phyloP scores from a whole-genome alignment of 2,888 invertebrate genomes.

The Panzeria rudis region DNA sequence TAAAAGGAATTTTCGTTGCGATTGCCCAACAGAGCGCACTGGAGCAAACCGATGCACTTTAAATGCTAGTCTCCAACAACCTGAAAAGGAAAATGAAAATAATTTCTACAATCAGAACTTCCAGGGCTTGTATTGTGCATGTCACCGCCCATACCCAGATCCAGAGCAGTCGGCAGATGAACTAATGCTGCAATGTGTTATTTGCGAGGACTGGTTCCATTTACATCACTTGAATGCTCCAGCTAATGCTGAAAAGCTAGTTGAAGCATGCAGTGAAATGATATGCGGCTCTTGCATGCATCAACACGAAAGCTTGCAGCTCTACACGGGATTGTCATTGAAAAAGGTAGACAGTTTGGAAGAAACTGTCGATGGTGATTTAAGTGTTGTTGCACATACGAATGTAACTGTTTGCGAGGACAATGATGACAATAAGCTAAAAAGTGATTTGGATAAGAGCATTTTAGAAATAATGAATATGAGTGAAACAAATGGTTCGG shows the following conservation, averaged over 20 bases:
- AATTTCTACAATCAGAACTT: slow-evolving; percentile 98
- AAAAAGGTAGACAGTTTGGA: slow-evolving; percentile 74
- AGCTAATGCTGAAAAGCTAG: slow-evolving; percentile 84
- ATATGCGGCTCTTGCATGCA: slow-evolving; percentile 91
- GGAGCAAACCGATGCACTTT: slow-evolving; percentile 83
- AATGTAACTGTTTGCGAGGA: slow-evolving; percentile 75
- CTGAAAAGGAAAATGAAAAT: slow-evolving; percentile 86
- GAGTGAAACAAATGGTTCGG: slow-evolving; percentile 45
- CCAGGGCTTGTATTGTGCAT: slow-evolving; percentile 95
- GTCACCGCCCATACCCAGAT: slow-evolving; percentile 97
- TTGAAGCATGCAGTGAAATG: slow-evolving; percentile 90
- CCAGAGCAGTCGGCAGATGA: slow-evolving; percentile 92
- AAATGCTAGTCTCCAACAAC: slow-evolving; percentile 74
- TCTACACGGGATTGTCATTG: slow-evolving; percentile 86
- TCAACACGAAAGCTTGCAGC: slow-evolving; percentile 89
- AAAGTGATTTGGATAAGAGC: slow-evolving; percentile 79
- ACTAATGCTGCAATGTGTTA: slow-evolving; percentile 97
- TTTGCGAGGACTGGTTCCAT: slow-evolving; percentile 99
- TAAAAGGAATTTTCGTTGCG: slow-evolving; percentile 97
- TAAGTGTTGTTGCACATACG: slow-evolving; percentile 72
- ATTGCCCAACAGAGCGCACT: slow-evolving; percentile 86
- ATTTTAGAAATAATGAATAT: slow-evolving; percentile 80
- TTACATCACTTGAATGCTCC: slow-evolving; percentile 86
- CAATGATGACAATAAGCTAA: slow-evolving; percentile 77
- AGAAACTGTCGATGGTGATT: slow-evolving; percentile 74